These are phyloP conservation scores for Melangyna quadrimaculata DNA, from an alignment of 2,888 invertebrate species.

Conservation along the genomic window DNA sequence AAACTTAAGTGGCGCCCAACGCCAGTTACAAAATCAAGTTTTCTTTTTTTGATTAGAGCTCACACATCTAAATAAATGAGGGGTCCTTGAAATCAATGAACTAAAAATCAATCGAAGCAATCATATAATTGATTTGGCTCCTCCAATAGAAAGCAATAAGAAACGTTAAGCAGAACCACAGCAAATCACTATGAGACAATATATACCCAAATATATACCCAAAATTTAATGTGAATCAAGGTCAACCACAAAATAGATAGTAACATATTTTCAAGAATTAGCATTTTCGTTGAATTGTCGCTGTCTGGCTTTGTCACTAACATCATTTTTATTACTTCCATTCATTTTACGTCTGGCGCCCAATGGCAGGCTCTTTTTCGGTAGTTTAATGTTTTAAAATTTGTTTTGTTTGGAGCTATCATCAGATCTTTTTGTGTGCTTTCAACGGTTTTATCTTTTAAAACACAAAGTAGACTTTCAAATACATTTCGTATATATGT, in stretches of 20 bases:
- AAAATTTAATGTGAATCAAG: not conserved
- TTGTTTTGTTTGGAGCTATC: slow-evolving; percentile 10
- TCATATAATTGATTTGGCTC: not conserved
- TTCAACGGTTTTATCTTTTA: slow-evolving; percentile 20
- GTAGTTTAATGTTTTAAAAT: slow-evolving; percentile 20
- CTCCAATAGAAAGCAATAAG: not conserved
- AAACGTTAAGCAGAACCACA: not conserved
- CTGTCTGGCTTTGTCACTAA: slow-evolving; percentile 2
- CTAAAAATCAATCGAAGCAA: not conserved
- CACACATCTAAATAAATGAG: not conserved
- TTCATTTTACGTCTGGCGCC: slow-evolving; percentile 24
- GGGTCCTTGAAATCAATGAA: not conserved
- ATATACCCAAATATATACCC: too few species aligned
- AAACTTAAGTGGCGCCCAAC: slow-evolving; percentile 5
- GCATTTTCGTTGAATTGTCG: slow-evolving; percentile 8
- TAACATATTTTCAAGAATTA: slow-evolving; percentile 13
- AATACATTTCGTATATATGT: not conserved
- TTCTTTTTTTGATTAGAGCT: too few species aligned
- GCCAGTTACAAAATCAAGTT: too few species aligned
- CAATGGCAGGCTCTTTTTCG: not conserved
- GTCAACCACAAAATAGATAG: slow-evolving; percentile 2
- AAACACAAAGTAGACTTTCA: not conserved
- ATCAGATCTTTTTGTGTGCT: slow-evolving; percentile 15
- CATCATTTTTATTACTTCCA: slow-evolving; percentile 15
- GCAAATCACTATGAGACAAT: not conserved